phyloP scores from a whole-genome alignment of 2,888 invertebrate genomes.

The Notocelia uddmanniana region DNA sequence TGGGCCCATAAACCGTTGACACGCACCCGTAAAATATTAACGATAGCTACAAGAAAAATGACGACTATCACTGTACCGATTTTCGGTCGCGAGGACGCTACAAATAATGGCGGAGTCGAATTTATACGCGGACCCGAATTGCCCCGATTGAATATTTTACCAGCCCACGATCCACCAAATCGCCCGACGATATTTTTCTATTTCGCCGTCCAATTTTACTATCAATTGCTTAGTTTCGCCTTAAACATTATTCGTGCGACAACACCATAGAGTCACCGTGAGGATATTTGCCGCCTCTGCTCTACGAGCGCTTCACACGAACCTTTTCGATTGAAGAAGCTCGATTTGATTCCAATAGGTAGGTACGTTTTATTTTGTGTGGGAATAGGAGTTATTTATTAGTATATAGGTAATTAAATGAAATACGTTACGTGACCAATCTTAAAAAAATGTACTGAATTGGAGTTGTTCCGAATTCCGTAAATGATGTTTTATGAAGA shows the following conservation, averaged over 20 bases:
- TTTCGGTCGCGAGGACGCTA: slow-evolving; percentile 82
- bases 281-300: slow-evolving; percentile 34
- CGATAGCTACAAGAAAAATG: slow-evolving; percentile 84
- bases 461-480: slow-evolving; percentile 18
- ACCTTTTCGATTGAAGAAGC: slow-evolving; percentile 28
- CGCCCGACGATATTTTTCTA: slow-evolving; percentile 84
- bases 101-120: slow-evolving; percentile 83
- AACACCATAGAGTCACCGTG: slow-evolving; percentile 54
- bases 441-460: slow-evolving; percentile 1
- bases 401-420: slow-evolving; percentile 6
- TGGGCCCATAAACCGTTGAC: slow-evolving; percentile 84
- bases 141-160: slow-evolving; percentile 86
- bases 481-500: slow-evolving; percentile 37
- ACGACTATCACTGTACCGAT: slow-evolving; percentile 84
- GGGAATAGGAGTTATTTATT: slow-evolving; percentile 1
- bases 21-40: slow-evolving; percentile 86
- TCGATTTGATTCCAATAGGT: slow-evolving; percentile 17
- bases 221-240: slow-evolving; percentile 84
- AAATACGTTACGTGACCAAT: neutral
- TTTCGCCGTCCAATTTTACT: slow-evolving; percentile 83
- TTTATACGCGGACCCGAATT: slow-evolving; percentile 84
- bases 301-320: slow-evolving; percentile 39
- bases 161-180: slow-evolving; percentile 84
- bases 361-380: neutral
- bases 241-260: slow-evolving; percentile 79